Evolutionary conservation across 2,888 invertebrate species (phyloP), one percentile per base, ranked within the genome.

Genomic region (Amphimallon solstitiale): DNA sequence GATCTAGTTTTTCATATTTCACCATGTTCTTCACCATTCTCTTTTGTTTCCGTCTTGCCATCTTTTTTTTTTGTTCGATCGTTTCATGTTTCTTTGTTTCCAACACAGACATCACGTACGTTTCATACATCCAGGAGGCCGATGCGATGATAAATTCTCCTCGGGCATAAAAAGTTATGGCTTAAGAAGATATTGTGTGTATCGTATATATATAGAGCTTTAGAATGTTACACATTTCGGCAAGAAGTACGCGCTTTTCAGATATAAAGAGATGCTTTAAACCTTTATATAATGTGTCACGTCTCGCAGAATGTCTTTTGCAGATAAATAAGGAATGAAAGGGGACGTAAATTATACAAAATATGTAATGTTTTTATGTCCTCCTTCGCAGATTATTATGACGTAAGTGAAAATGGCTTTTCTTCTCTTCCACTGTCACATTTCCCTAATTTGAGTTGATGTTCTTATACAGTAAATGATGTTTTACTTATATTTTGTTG

Each of bases 1-100:
- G 38, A 54, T 54, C 54, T 38, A 40, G 19, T 40, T 38, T 54
- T 54, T 54, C 54, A 40, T 54, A 54, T 54, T 38, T 54, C 38
- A 12, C 5, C n/a, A n/a, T n/a, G 7, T 19, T 46, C n/a, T 21
- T 21, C 23, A 2, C 23, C 23, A 10, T 45, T 10, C 19, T 10
- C 19, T 45, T 19, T 15, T 45, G 17, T 45, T 45, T 19, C 45
- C 9, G 17, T 19, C 21, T 17, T 46, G 19, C 2, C 7, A 15
- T 15, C 9, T 19, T 19, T 46, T 29, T 29, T n/a, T n/a, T 29
- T 29, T 29, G 29, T 29, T 21, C 2, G 19, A 21, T 23, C 48
- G 21, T 6, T 2, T 29, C 6, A 1, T 9, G 48, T 29, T 10
- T 23, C 48, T 21, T 45, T 17, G 45, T 45, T 45, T 45, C 45